Conservation (phyloP, 2,888 invertebrate species). For the Cordilura impudica region DNA sequence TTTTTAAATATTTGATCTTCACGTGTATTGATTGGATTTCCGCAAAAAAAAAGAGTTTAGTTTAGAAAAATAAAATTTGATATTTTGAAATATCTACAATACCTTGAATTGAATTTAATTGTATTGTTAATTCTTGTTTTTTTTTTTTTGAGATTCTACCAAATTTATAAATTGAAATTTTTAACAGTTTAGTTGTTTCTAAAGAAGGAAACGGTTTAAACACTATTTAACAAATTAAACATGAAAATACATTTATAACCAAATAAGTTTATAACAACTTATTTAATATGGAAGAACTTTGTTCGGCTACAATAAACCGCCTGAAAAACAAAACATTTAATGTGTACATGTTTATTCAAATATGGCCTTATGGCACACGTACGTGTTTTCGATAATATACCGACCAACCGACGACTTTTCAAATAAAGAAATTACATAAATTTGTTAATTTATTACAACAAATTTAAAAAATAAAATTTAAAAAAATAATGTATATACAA, state of each 20-base stretch:
- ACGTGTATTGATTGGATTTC: too few species aligned
- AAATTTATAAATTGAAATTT: neutral
- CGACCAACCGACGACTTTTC: neutral
- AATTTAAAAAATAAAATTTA: neutral
- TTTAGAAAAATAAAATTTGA: too few species aligned
- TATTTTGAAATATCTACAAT: neutral
- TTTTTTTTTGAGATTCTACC: neutral
- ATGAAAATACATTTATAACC: conserved; percentile 26
- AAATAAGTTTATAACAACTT: conserved; percentile 34
- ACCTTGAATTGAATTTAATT: neutral
- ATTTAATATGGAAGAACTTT: conserved; percentile 52
- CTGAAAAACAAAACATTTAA: neutral
- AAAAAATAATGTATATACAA: too few species aligned
- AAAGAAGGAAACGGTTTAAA: neutral
- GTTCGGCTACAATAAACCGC: conserved; percentile 34
- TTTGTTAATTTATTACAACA: conserved; percentile 37
- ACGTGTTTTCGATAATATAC: conserved; percentile 31
- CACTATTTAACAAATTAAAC: neutral
- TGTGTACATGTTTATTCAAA: conserved; percentile 39
- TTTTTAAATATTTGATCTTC: too few species aligned
- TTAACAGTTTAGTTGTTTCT: neutral
- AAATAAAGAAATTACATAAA: conserved; percentile 14
- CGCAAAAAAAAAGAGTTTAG: too few species aligned
- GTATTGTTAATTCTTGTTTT: neutral
- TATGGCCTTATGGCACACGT: conserved; percentile 52